These are phyloP conservation scores for Characodon lateralis DNA, from an alignment of 2,797 vertebrate genomes.

Conservation along the genomic window DNA sequence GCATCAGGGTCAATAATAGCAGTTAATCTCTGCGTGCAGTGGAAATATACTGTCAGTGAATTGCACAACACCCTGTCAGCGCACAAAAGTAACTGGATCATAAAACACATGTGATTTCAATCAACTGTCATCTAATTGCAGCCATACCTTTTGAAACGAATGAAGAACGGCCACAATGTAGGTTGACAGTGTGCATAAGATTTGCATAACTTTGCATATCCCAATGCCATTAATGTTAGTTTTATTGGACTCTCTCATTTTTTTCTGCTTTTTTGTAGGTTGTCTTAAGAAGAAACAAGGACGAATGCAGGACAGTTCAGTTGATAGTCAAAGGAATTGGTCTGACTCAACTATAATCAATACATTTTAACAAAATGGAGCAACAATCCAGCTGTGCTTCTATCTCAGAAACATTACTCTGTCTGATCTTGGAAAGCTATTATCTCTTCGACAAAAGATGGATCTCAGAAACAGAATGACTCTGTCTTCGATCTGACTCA, in stretches of 20 bases:
- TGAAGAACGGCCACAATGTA: slow-evolving; percentile 61
- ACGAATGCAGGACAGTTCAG: slow-evolving; percentile 12
- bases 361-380: slow-evolving; percentile 48
- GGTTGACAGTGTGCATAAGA: slow-evolving; percentile 77
- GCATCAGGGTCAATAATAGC: slow-evolving; percentile 74
- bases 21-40: slow-evolving; percentile 66
- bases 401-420: slow-evolving; percentile 24
- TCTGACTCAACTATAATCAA: slow-evolving; percentile 39
- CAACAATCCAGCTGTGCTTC: slow-evolving; percentile 44
- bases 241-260: slow-evolving; percentile 60
- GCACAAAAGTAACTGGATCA: slow-evolving; percentile 69
- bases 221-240: slow-evolving; percentile 64
- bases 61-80: slow-evolving; percentile 59
- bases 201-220: slow-evolving; percentile 78
- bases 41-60: slow-evolving; percentile 68
- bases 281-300: slow-evolving; percentile 52
- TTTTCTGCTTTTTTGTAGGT: slow-evolving; percentile 30
- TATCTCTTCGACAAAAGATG: slow-evolving; percentile 59
- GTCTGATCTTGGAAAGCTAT: slow-evolving; percentile 54
- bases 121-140: slow-evolving; percentile 78
- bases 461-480: slow-evolving; percentile 56
- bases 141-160: slow-evolving; percentile 68
- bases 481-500: slow-evolving; percentile 64
- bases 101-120: slow-evolving; percentile 79
- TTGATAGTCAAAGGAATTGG: slow-evolving; percentile 23